A percentile compares a stretch with the other conserved stretches of the same genome.
These are phyloP conservation scores for Scleropages formosus DNA, from an alignment of 2,797 vertebrate genomes.

Conservation along the genomic window DNA sequence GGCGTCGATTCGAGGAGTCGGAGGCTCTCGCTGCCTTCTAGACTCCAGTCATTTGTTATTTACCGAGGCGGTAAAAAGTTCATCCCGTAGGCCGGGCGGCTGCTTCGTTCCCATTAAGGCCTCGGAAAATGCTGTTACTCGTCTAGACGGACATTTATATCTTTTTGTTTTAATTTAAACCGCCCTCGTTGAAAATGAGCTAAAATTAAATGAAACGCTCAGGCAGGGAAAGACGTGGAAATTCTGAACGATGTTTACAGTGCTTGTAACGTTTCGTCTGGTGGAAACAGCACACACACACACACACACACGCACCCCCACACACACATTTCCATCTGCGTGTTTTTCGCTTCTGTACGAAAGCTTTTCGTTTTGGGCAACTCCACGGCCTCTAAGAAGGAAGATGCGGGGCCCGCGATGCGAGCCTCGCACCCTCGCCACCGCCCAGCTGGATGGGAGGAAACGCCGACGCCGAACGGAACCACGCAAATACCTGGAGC, in stretches of 20 bases:
- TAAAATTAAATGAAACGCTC: background rate
- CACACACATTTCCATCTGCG: background rate
- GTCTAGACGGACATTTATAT: background rate
- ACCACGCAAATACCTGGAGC: background rate
- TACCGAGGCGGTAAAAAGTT: too few relatives aligned
- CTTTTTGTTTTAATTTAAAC: constrained; percentile 1
- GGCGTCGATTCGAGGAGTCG: too few relatives aligned
- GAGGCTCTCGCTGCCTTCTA: too few relatives aligned
- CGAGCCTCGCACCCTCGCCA: background rate
- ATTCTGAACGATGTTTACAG: background rate
- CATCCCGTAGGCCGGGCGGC: too few relatives aligned
- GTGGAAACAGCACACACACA: background rate
- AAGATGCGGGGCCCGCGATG: too few relatives aligned
- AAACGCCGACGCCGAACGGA: too few relatives aligned
- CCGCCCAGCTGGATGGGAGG: background rate
- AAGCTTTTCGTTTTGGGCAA: background rate
- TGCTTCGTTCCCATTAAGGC: background rate
- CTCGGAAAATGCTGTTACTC: too few relatives aligned
- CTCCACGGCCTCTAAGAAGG: too few relatives aligned
- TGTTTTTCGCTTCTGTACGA: background rate
- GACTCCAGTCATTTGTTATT: too few relatives aligned
- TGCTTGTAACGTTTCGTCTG: background rate
- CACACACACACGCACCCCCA: too few relatives aligned
- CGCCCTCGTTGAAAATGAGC: background rate
- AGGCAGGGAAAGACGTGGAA: background rate